Evolutionary conservation across 1,140 invertebrate species (phyloP), one percentile per base, ranked within the genome.

Genomic region (Teleogryllus occipitalis): DNA sequence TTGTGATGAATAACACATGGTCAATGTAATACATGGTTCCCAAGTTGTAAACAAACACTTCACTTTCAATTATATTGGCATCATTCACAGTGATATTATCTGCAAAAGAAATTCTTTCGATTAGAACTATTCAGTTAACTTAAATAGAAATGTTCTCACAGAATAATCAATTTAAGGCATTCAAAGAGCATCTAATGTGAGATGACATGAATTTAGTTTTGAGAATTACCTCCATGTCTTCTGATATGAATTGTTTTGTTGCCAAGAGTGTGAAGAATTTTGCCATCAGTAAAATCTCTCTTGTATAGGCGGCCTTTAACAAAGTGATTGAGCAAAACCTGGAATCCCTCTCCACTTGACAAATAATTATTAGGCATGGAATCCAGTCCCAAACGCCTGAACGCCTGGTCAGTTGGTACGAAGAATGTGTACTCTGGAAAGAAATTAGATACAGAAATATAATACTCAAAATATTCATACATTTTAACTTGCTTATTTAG

Each of bases 11-110:
- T 7, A 90, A 83, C 49, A 90, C 87, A 80, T 89, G 87, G 81
- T 90, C 88, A 77, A 90, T 87, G 82, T 88, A 90, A 83, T 88
- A 90, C 89, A 90, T 90, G 80, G 89, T 90, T 73, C 89, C 89
- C 80, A 90, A 82, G 83, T 90, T 90, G 81, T 90, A 90, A 14
- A 90, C 89, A 83, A 90, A 90, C 21, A 90, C 88, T 83, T 90
- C 89, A 82, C 87, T 88, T 83, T 90, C 88, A 7, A 89, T 86
- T 15, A 90, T 89, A 79, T 87, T 85, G 27, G 89, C 88, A 80
- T 88, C 87, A 82, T 90, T 89, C 0, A 90, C 85, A 48, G 86
- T 87, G 14, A 89, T 86, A 82, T 88, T 80, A n/a, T 46, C 78
- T 78, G 78, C 4, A 78, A 77, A 14, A n/a, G 27, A 39, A 39